Evolutionary conservation across 2,797 vertebrate genomes (phyloP).

Genomic region (Tadarida brasiliensis): DNA sequence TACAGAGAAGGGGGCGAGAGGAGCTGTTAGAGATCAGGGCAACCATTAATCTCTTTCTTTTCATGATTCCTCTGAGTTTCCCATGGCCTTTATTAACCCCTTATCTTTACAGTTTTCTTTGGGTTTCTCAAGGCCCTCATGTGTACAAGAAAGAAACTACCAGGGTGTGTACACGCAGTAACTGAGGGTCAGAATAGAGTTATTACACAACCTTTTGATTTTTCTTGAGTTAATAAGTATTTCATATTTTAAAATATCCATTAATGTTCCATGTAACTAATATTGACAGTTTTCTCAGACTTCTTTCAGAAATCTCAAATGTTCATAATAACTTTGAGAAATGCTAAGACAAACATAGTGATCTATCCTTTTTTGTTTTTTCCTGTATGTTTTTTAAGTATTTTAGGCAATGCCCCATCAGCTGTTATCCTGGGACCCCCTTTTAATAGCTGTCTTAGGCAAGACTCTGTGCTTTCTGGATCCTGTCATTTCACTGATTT

Average conservation of each 20-base stretch:
- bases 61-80: too few species aligned
- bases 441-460: neutral
- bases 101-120: too few species aligned
- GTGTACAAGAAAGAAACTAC: too few species aligned
- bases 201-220: neutral
- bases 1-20: too few species aligned
- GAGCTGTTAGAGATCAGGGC: too few species aligned
- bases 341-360: neutral
- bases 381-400: neutral
- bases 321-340: neutral
- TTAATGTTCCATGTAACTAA: neutral
- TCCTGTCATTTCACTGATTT: neutral
- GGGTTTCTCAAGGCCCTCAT: too few species aligned
- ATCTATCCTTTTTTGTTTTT: neutral
- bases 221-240: neutral
- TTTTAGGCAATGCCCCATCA: neutral
- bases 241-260: neutral
- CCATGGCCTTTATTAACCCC: too few species aligned
- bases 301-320: neutral
- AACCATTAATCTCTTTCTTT: too few species aligned
- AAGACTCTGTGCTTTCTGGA: neutral
- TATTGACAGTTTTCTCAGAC: neutral
- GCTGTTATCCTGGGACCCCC: neutral
- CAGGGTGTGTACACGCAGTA: too few species aligned
- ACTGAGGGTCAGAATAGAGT: too few species aligned